Base-by-base conservation (phyloP, 2,797 vertebrate species). In the Melanotaenia nigrans region DNA sequence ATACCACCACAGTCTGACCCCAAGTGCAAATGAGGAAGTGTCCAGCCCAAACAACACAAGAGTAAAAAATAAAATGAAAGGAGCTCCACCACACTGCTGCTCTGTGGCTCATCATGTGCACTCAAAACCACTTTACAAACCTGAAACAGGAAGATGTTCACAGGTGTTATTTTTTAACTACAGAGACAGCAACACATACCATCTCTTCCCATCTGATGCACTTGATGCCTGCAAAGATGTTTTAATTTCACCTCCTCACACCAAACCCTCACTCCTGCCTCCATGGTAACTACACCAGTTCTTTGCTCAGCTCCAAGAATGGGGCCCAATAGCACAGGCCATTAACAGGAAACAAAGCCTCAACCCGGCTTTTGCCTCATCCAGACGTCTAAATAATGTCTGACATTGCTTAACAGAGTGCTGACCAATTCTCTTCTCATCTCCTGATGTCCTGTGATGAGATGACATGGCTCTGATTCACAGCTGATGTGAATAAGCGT, bases 11-110 rank as follows among this genome's bases (percentile, higher is more conserved):
- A 25, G 69, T 73, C 68, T 84, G 84, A 87, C 83, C 82, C 78
- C 60, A 1, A 79, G 79, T 72, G 76, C 68, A 68, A 56, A 33
- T 57, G 68, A 87, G 87, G 89, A 92, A 92, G 72, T 25, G 87
- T 86, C 82, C 86, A 79, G 73, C 88, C 84, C 87, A 84, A 49
- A 68, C 55, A 73, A 64, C 14, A 73, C 63, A 79, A 73, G 10
- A 68, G 84, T 89, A 77, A 47, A 75, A 70, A 76, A 58, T 24
- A 70, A 75, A 83, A 79, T 30, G 47, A 20, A 6, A 0, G 2
- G 36, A 33, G n/a, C 40, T 25, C 42, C 53, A 47, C 49, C 58
- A 74, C 51, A 11, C 14, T 55, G 68, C 68, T 71, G 1, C 45
- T 10, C 62, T 53, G n/a, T 20, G 63, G 35, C 45, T 70, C 24